Conservation (phyloP, 2,113 vertebrate genomes). For the Raja brachyura region DNA sequence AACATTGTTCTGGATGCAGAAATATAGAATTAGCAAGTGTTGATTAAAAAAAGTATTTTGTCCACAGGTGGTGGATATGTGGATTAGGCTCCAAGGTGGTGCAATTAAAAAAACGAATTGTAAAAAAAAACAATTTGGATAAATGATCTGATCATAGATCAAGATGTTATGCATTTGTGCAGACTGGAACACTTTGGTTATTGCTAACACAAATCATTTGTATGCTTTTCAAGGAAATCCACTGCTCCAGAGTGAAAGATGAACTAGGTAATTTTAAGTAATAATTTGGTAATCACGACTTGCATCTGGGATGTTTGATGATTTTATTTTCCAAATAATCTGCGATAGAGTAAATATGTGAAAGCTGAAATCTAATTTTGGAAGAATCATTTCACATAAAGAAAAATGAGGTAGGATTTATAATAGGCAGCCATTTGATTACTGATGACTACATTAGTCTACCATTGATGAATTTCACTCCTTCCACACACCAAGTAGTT, state of each 20-base stretch:
- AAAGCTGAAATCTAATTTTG: too few species aligned
- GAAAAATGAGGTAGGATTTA: too few species aligned
- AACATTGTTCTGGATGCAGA: neutral
- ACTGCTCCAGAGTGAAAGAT: neutral
- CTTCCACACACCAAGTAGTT: too few species aligned
- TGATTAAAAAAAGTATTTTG: neutral
- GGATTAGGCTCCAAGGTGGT: neutral
- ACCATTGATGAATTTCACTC: too few species aligned
- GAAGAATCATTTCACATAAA: too few species aligned
- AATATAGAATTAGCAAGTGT: neutral
- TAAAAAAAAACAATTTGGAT: neutral
- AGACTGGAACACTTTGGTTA: neutral
- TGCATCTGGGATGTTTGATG: neutral
- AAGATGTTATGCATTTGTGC: neutral
- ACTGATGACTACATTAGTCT: too few species aligned
- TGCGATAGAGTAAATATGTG: neutral
- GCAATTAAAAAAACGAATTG: neutral
- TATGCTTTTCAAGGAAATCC: neutral
- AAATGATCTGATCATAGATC: neutral
- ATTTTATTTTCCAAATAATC: neutral
- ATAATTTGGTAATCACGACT: neutral
- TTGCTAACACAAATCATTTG: neutral
- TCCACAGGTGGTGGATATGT: conserved; percentile 5
- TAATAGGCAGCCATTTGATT: too few species aligned
- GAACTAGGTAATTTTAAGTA: neutral